phyloP scores from a whole-genome alignment of 1,140 invertebrate genomes.

The Druon quercuslanigerum region DNA sequence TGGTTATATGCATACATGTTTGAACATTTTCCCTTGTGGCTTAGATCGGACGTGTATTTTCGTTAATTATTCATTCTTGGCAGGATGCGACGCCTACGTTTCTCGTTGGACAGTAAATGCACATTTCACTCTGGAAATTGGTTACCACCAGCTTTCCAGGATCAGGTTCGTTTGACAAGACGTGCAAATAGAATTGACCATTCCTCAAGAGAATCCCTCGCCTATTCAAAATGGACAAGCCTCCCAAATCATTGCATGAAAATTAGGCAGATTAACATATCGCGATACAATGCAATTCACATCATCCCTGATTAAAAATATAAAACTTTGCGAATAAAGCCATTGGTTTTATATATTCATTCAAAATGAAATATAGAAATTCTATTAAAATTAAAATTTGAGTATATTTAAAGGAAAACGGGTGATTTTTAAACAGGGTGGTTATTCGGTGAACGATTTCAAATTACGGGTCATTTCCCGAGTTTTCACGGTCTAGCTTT shows the following conservation, averaged over 20 bases:
- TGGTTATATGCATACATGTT: constrained; percentile 12
- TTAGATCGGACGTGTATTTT: constrained; percentile 25
- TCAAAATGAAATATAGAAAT: too few species aligned
- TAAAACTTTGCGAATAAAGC: too few species aligned
- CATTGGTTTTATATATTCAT: too few species aligned
- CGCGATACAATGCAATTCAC: too few species aligned
- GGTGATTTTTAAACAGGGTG: too few species aligned
- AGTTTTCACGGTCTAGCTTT: too few species aligned
- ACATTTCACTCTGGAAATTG: constrained; percentile 19
- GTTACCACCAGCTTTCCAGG: constrained; percentile 20
- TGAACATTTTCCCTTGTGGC: constrained; percentile 20
- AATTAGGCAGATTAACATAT: neutral
- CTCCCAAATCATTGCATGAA: constrained; percentile 20
- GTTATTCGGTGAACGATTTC: too few species aligned
- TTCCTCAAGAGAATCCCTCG: constrained; percentile 14
- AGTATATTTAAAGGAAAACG: too few species aligned
- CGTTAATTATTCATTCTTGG: constrained; percentile 30
- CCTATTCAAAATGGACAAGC: constrained; percentile 21
- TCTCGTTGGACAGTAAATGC: constrained; percentile 22
- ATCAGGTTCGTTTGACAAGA: constrained; percentile 28
- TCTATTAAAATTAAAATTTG: too few species aligned
- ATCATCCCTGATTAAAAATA: too few species aligned
- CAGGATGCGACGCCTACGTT: constrained; percentile 24
- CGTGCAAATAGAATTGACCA: constrained; percentile 28
- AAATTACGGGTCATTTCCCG: too few species aligned